Evolutionary conservation across 2,797 vertebrate genomes (phyloP), one percentile per base, ranked within the genome.

Genomic region (Smutsia temminckii): DNA sequence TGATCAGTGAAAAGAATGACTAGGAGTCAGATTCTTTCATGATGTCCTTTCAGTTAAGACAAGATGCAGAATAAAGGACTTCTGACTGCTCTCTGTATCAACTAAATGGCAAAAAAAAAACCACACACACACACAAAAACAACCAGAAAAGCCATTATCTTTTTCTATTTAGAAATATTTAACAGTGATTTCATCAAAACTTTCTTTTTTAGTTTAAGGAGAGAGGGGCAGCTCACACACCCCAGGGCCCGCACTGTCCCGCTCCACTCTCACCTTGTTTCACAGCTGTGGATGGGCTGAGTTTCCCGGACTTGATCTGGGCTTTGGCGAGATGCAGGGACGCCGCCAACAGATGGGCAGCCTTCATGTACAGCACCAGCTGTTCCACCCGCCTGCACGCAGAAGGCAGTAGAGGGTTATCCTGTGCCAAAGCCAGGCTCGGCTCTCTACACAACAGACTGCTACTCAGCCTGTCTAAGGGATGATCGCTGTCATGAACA

Each of bases 281-380:
- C 97, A 99, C 99, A 6, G 99, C 99, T 3, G 98, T 98, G 88
- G 99, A 99, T 1, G 99, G 99, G 96, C 99, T 99, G 98, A 99
- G 98, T 16, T 99, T 99, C 96, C 99, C 98, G 0, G 99, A 99
- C 97, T 99, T 99, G 96, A 99, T 99, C 98, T 99, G 99, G 89
- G 99, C 99, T 98, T 99, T 99, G 97, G 99, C 99, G 92, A 99
- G 98, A 96, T 99, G 99, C 96, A 99, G 98, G 51, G 99, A 99
- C 21, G 99, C 99, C 0, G 99, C 99, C 34, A 99, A 97, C 66
- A 99, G 98, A 98, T 99, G 99, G 27, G 99, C 99, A 0, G 99
- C 99, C 98, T 99, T 99, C 99, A 99, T 99, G 95, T 99, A 99
- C 72, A 99, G 98, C 93, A 99, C 99, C 98, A 99, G 98, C 98